phyloP scores from a whole-genome alignment of 2,797 vertebrate genomes.

The Gallinago nigripennis region DNA sequence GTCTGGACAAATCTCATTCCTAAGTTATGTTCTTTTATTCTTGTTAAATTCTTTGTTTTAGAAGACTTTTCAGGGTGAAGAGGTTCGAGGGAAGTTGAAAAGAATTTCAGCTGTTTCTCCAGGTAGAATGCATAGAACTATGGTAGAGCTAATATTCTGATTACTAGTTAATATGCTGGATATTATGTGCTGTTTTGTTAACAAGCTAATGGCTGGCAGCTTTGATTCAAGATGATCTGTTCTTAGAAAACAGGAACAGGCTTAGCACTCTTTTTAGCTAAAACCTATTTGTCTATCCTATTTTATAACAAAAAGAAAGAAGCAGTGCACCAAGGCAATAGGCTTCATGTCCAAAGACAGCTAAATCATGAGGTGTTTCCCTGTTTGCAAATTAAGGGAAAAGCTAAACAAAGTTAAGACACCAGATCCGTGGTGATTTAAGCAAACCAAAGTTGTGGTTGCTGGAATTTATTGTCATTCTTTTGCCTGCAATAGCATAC shows the following conservation, averaged over 20 bases:
- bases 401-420: not conserved
- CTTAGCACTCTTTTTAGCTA: not conserved
- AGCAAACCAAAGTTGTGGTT: not conserved
- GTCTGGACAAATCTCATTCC: not conserved
- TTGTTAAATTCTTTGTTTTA: not conserved
- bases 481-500: not conserved
- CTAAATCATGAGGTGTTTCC: not conserved
- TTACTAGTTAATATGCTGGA: not conserved
- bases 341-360: not conserved
- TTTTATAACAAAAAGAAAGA: not conserved
- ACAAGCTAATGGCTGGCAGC: not conserved
- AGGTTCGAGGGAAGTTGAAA: not conserved
- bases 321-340: not conserved
- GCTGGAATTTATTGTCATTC: not conserved
- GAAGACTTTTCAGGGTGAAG: not conserved
- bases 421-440: not conserved
- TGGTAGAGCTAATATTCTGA: not conserved
- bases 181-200: not conserved
- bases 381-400: not conserved
- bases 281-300: not conserved
- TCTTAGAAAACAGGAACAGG: not conserved
- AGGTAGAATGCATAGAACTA: not conserved
- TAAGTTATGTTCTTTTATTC: not conserved
- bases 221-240: not conserved
- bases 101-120: not conserved